Conservation (phyloP, 2,797 vertebrate genomes). For the Schizopygopsis pylzovi region DNA sequence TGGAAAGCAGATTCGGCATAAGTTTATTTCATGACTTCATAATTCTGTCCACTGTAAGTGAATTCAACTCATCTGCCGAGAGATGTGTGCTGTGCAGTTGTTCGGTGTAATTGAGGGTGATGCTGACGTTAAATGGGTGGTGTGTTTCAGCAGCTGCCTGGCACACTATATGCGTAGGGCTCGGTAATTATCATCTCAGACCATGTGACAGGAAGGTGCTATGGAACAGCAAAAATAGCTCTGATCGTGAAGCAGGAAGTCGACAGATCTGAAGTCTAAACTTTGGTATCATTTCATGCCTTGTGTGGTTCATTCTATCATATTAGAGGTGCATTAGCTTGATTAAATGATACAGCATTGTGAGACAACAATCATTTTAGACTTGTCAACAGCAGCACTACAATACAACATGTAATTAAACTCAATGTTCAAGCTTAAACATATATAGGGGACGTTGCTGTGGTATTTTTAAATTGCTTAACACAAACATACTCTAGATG, state of each 20-base stretch:
- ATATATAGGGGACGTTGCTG: background rate
- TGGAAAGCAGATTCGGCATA: background rate
- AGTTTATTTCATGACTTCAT: background rate
- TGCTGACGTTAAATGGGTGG: slow-evolving; percentile 28
- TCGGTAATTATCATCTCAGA: slow-evolving; percentile 71
- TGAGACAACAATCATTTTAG: slow-evolving; percentile 8
- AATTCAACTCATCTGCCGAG: slow-evolving; percentile 8
- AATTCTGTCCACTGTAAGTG: background rate
- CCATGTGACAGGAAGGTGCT: slow-evolving; percentile 48
- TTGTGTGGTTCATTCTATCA: background rate
- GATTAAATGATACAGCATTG: slow-evolving; percentile 18
- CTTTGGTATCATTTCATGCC: background rate
- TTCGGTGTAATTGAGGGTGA: slow-evolving; percentile 44
- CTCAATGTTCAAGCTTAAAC: background rate
- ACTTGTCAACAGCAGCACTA: background rate
- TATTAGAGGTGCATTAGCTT: background rate
- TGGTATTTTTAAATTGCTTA: background rate
- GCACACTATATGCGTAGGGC: slow-evolving; percentile 40
- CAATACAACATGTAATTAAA: slow-evolving; percentile 3
- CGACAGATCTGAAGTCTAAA: background rate
- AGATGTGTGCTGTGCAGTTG: background rate
- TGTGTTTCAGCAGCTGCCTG: slow-evolving; percentile 60
- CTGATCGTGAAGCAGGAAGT: background rate
- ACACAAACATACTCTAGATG: background rate
- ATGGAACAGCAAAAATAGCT: slow-evolving; percentile 49